Percentiles rank a stretch among this genome's conserved stretches.
phyloP scores from a whole-genome alignment of 2,888 invertebrate genomes.

The Oscheius sp. region DNA sequence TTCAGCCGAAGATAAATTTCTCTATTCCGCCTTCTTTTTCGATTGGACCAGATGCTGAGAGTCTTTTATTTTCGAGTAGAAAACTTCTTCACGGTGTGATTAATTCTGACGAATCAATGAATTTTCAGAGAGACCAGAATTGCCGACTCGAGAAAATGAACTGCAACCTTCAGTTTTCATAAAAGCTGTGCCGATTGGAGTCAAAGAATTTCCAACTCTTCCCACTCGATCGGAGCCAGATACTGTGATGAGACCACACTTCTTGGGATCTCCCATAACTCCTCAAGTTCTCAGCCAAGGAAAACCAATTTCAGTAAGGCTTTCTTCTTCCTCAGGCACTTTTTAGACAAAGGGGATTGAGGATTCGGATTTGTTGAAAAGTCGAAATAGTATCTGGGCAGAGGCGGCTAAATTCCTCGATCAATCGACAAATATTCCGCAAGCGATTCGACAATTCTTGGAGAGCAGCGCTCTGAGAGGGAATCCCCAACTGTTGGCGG shows the following conservation, averaged over 20 bases:
- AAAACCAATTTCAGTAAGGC: neutral
- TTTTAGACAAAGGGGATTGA: neutral
- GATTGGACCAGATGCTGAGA: neutral
- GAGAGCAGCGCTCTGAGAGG: constrained; percentile 7
- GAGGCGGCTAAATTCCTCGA: constrained; percentile 23
- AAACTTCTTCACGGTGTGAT: neutral
- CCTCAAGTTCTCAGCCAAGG: constrained; percentile 12
- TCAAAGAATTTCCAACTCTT: constrained; percentile 1
- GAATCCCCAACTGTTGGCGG: constrained; percentile 14
- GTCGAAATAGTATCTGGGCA: constrained; percentile 16
- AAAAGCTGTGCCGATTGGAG: constrained; percentile 3
- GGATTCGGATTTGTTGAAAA: constrained; percentile 22
- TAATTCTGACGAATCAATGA: neutral
- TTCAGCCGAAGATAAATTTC: neutral
- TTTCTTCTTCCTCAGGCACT: neutral
- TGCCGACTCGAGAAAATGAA: neutral
- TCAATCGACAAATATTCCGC: constrained; percentile 11
- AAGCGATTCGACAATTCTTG: neutral
- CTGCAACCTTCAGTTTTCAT: neutral
- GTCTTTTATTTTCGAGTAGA: neutral
- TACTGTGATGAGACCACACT: neutral
- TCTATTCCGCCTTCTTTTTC: constrained; percentile 8
- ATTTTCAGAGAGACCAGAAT: constrained; percentile 3
- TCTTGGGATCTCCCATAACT: neutral
- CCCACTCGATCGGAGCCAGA: neutral